Conservation (phyloP, 1,140 invertebrate genomes). For the Goniozus legneri region DNA sequence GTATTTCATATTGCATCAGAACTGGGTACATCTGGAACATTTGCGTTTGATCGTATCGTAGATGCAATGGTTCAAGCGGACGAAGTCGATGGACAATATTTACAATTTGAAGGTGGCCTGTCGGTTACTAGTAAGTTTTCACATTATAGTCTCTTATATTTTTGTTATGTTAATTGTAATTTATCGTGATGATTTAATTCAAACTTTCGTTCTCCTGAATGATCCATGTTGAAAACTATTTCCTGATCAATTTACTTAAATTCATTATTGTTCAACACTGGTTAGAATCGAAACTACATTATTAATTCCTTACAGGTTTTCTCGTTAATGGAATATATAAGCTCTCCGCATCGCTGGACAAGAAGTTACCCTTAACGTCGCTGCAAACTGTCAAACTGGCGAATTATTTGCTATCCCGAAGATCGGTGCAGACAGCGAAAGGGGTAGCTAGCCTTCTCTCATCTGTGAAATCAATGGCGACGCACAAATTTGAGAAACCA, state of each 20-base stretch:
- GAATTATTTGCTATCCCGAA: conserved; percentile 87
- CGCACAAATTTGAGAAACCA: conserved; percentile 65
- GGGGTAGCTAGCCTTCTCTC: conserved; percentile 78
- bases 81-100: conserved; percentile 83
- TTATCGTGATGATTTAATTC: background rate
- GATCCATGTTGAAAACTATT: conserved; percentile 20
- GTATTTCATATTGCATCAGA: conserved; percentile 75
- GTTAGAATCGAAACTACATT: conserved; percentile 4
- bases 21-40: conserved; percentile 61
- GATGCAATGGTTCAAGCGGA: conserved; percentile 92
- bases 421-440: conserved; percentile 81
- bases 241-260: too few species aligned
- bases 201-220: conserved; percentile 35
- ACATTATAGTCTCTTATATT: background rate
- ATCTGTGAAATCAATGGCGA: conserved; percentile 68
- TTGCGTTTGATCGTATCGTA: conserved; percentile 79
- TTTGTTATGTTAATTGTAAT: background rate
- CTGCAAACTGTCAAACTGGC: conserved; percentile 87
- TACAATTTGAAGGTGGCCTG: conserved; percentile 92
- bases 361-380: conserved; percentile 67
- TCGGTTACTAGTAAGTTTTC: conserved; percentile 52
- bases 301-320: conserved; percentile 52
- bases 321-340: conserved; percentile 73
- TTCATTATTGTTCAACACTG: too few species aligned
- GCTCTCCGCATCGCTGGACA: conserved; percentile 67